Evolutionary conservation across 2,797 vertebrate species (phyloP), one percentile per base, ranked within the genome.

Genomic region (Gadopsis marmoratus): DNA sequence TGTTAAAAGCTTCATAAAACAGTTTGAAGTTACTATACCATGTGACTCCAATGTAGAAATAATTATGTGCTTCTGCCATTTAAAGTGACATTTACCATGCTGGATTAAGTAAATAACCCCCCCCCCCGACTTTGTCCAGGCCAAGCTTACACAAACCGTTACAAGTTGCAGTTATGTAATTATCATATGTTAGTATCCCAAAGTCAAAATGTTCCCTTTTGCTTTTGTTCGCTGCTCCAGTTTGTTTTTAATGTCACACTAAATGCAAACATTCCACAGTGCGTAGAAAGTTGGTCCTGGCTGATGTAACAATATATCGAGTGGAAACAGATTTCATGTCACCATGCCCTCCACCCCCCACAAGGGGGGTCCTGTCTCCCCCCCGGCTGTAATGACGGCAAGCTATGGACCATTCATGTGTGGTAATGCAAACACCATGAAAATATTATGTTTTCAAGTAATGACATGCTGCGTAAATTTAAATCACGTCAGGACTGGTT

Each of bases 1-100:
- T 81, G 79, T 83, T 85, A 74, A 82, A 84, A 85, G 71, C 76
- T 70, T 76, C 66, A 69, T 78, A 43, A 86, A 90, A 39, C 64
- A 76, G 81, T 77, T 58, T 65, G 54, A 62, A 77, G 75, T 80
- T 59, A 53, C 68, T 45, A 26, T 39, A 67, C 75, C 33, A 39
- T 23, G 21, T 16, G 39, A 74, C 79, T 61, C 75, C 45, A 45
- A 16, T 47, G 47, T 56, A 78, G 61, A 83, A 85, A 79, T 79
- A 68, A 81, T 74, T 60, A 76, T 72, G 60, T 76, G 71, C 33
- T 62, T 5, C 64, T 76, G 56, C 29, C 64, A 31, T 35, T 72
- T 55, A 53, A 71, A 66, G 50, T 60, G 67, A 86, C 70, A 81
- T 89, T 79, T 12, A 76, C 60, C 77, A 69, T 66, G n/a, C 56